These are phyloP conservation scores for Lysandra coridon DNA, from an alignment of 2,888 invertebrate genomes.

Conservation along the genomic window DNA sequence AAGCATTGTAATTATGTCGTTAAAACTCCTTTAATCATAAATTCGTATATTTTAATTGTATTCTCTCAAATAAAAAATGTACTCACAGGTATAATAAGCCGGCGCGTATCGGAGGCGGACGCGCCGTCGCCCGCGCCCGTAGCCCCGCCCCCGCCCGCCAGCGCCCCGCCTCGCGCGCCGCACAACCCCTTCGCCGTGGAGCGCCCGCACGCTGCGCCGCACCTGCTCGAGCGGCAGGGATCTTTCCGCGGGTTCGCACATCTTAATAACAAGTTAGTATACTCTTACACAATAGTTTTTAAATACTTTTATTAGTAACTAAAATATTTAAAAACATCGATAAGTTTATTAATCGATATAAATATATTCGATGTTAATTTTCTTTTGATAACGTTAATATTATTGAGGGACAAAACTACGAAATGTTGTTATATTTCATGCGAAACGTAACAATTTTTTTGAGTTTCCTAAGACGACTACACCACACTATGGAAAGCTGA, in stretches of 20 bases:
- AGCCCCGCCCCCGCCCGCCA: slow-evolving; percentile 54
- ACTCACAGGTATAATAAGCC: slow-evolving; percentile 57
- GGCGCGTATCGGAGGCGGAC: slow-evolving; percentile 69
- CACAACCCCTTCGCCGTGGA: slow-evolving; percentile 96
- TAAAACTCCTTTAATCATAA: not conserved
- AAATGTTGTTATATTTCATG: no score
- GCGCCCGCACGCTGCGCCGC: slow-evolving; percentile 96
- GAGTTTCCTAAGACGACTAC: no score
- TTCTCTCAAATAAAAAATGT: not conserved
- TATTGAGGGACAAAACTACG: no score
- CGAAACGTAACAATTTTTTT: no score
- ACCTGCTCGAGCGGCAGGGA: slow-evolving; percentile 96
- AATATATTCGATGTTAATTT: no score
- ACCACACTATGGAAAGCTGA: no score
- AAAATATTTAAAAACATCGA: no score
- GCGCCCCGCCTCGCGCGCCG: slow-evolving; percentile 67
- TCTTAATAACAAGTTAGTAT: slow-evolving; percentile 77
- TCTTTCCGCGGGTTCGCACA: slow-evolving; percentile 95
- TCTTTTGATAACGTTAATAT: no score
- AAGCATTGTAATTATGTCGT: no score
- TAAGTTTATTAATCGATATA: no score
- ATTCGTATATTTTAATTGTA: not conserved
- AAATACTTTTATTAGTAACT: no score
- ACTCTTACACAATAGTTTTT: no score
- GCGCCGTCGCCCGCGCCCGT: slow-evolving; percentile 42